Evolutionary conservation across 2,888 invertebrate species (phyloP).

Genomic region (Ceramica pisi): DNA sequence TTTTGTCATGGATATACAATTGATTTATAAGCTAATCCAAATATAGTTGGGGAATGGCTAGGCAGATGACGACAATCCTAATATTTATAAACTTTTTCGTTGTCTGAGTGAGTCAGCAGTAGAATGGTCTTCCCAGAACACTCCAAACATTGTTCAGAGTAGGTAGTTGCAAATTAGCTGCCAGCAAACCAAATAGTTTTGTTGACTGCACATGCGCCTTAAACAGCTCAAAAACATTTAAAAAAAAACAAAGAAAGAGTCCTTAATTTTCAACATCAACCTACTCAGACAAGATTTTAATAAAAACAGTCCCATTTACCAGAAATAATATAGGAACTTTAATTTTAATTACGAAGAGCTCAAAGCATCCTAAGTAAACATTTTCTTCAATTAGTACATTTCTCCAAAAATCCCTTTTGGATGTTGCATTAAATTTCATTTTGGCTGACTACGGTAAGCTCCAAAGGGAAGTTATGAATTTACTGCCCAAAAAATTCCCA

Average conservation of each 20-base stretch:
- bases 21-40: too few species aligned
- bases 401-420: slow-evolving; percentile 51
- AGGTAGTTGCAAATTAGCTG: too few species aligned
- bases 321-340: slow-evolving; percentile 42
- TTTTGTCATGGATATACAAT: too few species aligned
- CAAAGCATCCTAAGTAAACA: slow-evolving; percentile 63
- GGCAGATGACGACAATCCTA: too few species aligned
- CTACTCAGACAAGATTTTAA: background rate
- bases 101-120: too few species aligned
- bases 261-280: background rate
- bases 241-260: background rate
- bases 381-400: slow-evolving; percentile 65
- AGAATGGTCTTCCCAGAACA: too few species aligned
- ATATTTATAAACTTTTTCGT: too few species aligned
- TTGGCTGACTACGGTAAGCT: slow-evolving; percentile 51
- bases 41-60: too few species aligned
- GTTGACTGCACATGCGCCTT: background rate
- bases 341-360: slow-evolving; percentile 51
- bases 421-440: slow-evolving; percentile 59
- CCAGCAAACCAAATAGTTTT: too few species aligned
- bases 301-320: slow-evolving; percentile 19
- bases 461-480: slow-evolving; percentile 44
- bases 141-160: too few species aligned
- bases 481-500: slow-evolving; percentile 7
- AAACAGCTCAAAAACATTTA: background rate